A percentile compares a stretch with the other conserved stretches of the same genome.
Conservation (phyloP, 2,113 vertebrate species). For the Callocephalon fimbriatum region DNA sequence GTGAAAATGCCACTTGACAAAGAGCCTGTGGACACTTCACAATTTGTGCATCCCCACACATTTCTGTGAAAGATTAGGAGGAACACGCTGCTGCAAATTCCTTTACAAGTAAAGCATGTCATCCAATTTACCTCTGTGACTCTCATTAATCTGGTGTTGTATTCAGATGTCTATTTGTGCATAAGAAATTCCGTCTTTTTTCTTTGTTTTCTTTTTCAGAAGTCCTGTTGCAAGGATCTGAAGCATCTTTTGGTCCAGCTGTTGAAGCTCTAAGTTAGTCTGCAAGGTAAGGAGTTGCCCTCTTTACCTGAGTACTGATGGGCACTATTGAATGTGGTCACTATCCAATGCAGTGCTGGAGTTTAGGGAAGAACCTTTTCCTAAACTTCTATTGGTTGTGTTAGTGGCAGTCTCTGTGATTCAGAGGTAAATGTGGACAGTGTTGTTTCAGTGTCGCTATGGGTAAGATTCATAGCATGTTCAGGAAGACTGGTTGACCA, state of each 20-base stretch:
- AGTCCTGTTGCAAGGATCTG: not conserved
- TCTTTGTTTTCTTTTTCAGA: not conserved
- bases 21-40: not conserved
- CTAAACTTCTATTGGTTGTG: accelerated
- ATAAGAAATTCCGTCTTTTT: not conserved
- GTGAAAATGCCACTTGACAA: not conserved
- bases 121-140: not conserved
- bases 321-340: not conserved
- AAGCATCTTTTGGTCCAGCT: not conserved
- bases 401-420: not conserved
- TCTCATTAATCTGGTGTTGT: not conserved
- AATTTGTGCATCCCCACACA: not conserved
- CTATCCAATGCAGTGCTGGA: not conserved
- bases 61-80: conserved; percentile 6
- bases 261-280: not conserved
- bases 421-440: not conserved
- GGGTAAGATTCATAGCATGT: not conserved
- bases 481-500: not conserved
- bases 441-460: not conserved
- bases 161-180: accelerated
- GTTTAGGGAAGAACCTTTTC: not conserved
- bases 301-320: not conserved
- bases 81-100: not conserved
- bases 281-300: not conserved
- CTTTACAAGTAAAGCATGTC: not conserved